Evolutionary conservation across 2,888 invertebrate species (phyloP).

Genomic region (Campaea margaritaria): DNA sequence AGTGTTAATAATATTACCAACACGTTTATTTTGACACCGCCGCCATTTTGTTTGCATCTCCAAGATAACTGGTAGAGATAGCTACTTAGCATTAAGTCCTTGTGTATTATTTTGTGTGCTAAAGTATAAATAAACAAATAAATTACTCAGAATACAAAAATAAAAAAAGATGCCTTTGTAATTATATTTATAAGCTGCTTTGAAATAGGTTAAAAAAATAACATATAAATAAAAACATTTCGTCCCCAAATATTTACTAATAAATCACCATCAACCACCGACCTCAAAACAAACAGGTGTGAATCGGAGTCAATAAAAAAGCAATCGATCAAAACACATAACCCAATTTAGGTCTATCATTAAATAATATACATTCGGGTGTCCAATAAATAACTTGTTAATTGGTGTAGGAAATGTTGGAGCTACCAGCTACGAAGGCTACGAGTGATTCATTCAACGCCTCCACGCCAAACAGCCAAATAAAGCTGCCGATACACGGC

Average conservation of each 20-base stretch:
- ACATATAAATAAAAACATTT: neutral
- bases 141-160: no score
- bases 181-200: no score
- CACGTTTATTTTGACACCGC: no score
- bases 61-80: no score
- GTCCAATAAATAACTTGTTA: constrained; percentile 24
- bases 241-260: neutral
- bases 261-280: constrained; percentile 11
- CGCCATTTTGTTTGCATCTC: no score
- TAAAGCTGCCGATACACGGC: neutral
- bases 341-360: constrained; percentile 34
- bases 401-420: constrained; percentile 16
- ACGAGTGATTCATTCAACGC: constrained; percentile 31
- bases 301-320: constrained; percentile 19
- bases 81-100: no score
- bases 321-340: constrained; percentile 23
- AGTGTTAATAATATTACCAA: no score
- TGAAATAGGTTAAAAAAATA: no score
- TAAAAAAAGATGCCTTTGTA: no score
- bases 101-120: no score
- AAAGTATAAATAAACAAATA: no score
- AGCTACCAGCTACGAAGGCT: constrained; percentile 2
- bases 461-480: constrained; percentile 3
- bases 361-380: constrained; percentile 31
- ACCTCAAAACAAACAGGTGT: constrained; percentile 28